Evolutionary conservation across 2,888 invertebrate species (phyloP).

Genomic region (Sclerodermus sp.): DNA sequence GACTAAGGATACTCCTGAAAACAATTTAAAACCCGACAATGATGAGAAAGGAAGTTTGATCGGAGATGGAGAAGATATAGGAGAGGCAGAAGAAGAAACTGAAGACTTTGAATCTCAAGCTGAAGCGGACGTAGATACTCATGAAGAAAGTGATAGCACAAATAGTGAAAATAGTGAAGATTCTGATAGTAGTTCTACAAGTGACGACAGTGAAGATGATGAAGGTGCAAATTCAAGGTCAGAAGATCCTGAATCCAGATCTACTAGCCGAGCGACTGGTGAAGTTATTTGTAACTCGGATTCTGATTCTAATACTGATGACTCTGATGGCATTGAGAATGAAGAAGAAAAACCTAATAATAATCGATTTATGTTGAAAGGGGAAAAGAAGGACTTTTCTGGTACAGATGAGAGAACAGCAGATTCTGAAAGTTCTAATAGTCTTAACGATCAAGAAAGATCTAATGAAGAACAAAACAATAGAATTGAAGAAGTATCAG

Average conservation of each 20-base stretch:
- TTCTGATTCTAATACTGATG: constrained; percentile 32
- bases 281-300: constrained; percentile 38
- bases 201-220: constrained; percentile 26
- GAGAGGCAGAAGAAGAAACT: constrained; percentile 30
- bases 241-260: constrained; percentile 25
- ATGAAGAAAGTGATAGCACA: constrained; percentile 32
- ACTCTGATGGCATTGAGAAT: constrained; percentile 16
- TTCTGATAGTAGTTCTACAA: too few species aligned
- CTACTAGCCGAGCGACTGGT: constrained; percentile 29
- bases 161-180: constrained; percentile 23
- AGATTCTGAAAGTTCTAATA: constrained; percentile 9
- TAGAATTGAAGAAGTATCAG: constrained; percentile 4
- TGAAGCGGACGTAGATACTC: constrained; percentile 36
- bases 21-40: constrained; percentile 18
- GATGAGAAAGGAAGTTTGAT: constrained; percentile 29
- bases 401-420: constrained; percentile 9
- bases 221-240: constrained; percentile 21
- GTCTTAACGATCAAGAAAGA: constrained; percentile 15
- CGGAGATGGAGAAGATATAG: constrained; percentile 22
- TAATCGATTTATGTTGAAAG: constrained; percentile 7
- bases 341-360: constrained; percentile 8
- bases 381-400: constrained; percentile 15
- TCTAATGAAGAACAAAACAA: constrained; percentile 13
- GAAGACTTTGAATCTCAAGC: constrained; percentile 31
- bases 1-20: constrained; percentile 16